phyloP scores from a whole-genome alignment of 2,797 vertebrate genomes.

The Centroberyx gerrardi region DNA sequence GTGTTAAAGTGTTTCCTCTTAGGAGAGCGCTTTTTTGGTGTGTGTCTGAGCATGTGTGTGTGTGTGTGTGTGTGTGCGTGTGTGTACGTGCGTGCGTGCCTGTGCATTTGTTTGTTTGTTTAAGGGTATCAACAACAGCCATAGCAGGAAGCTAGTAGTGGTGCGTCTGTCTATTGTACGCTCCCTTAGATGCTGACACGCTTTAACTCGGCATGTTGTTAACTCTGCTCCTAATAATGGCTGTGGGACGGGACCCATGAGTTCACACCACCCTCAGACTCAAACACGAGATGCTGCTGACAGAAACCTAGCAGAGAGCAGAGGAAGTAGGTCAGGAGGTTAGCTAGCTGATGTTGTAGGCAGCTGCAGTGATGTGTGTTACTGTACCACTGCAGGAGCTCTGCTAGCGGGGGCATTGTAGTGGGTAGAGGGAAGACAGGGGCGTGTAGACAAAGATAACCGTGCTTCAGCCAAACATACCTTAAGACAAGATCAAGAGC shows the following conservation, averaged over 20 bases:
- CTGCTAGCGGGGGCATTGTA: background rate
- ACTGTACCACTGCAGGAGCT: constrained; percentile 2
- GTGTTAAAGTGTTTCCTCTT: constrained; percentile 56
- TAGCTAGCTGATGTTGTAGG: constrained; percentile 50
- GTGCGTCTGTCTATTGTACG: constrained; percentile 21
- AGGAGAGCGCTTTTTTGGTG: constrained; percentile 27
- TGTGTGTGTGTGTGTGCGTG: constrained; percentile 18
- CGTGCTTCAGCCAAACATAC: background rate
- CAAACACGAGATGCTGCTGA: constrained; percentile 45
- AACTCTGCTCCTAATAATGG: constrained; percentile 36
- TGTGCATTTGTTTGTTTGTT: constrained; percentile 53
- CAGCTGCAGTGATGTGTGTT: background rate
- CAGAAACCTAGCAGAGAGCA: constrained; percentile 45
- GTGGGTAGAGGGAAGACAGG: constrained; percentile 12
- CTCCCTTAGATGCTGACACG: constrained; percentile 47
- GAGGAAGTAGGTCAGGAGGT: constrained; percentile 76
- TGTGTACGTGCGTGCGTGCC: constrained; percentile 14
- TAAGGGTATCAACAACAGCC: constrained; percentile 41
- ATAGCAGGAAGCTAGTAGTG: constrained; percentile 13
- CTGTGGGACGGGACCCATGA: constrained; percentile 35
- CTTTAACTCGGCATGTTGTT: constrained; percentile 21
- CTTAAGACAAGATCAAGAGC: background rate
- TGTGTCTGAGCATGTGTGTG: constrained; percentile 13
- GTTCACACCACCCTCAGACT: constrained; percentile 17
- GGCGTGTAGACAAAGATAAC: background rate